Evolutionary conservation across 2,888 invertebrate genomes (phyloP), one percentile per base, ranked within the genome.

Genomic region (Buathra laborator): DNA sequence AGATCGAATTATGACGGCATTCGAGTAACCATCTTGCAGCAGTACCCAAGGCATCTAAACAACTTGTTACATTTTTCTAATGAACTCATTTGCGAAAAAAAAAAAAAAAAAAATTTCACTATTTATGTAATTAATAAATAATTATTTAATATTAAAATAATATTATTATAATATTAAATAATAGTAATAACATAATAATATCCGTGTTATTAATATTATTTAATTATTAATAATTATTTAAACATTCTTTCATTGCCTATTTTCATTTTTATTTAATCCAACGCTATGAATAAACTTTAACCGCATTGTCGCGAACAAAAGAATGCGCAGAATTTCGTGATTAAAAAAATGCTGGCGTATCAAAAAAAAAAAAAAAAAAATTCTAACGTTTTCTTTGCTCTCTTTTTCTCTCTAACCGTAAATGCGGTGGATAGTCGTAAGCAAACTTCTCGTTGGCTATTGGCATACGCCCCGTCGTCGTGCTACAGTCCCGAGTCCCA

Each of bases 401-500:
- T 24, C 24, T 56, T 56, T 19, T 56, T 56, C 56, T 56, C 24
- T 24, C 5, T 24, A 24, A 56, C 37, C 37, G 24, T 56, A 46
- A 75, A 51, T 32, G 48, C 32, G 48, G 62, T 64, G 62, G 56
- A 56, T 24, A 64, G 62, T 75, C 48, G 64, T 64, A 43, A 48
- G 48, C 19, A 75, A 74, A 75, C 62, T 64, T 64, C 62, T 75
- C 75, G 75, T 48, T 19, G 48, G 16, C 64, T 46, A 64, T 75
- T 75, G 62, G 32, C 66, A 37, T 16, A 43, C 14, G 66, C 37
- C 7, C 44, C 62, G 56, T 59, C 72, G 56, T 44, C 72, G 44
- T 19, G 59, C 32, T 32, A 32, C 44, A n/a, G 44, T 12, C 14
- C 46, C 62, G 62, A 62, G 46, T 19, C 51, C 64, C 64, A n/a